Base-by-base conservation (phyloP, 2,888 invertebrate genomes). In the Oxyteleia sp. region DNA sequence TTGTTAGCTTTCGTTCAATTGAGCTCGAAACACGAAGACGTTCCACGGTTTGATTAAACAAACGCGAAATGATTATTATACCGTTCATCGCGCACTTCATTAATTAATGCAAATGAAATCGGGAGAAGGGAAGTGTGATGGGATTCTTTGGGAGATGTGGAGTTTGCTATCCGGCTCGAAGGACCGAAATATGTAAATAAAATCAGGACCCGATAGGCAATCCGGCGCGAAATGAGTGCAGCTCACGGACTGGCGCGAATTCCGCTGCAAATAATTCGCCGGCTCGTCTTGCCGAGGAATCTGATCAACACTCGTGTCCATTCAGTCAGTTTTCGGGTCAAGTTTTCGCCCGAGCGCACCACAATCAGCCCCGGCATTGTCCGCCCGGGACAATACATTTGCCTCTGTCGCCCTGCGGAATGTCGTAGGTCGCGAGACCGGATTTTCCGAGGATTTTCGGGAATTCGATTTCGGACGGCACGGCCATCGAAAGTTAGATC, bases 361-460 rank as follows among this genome's bases (percentile, higher is more conserved):
- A 89, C 92, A 92, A 92, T 92, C 92, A 92, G 90, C 87, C 88
- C 59, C 76, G 72, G 88, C 89, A 92, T 92, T 91, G 92, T 92
- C 88, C 89, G 49, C 18, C 11, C 61, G 53, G 86, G 89, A 89
- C 89, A 78, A 72, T 66, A 63, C 68, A 49, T 59, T 64, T 59
- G 43, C 71, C 20, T 29, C n/a, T 49, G 49, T 20, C 61, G 32
- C n/a, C 16, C 68, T 11, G 8, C 18, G 63, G 61, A 72, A 78
- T 72, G 61, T 55, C 51, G 43, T 38, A 38, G 38, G 32, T 32
- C 8, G 32, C 7, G 32, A 1, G 32, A 1, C 35, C 11, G 63
- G 20, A 71, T 80, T 80, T 79, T 64, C 45, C 68, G 38, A 43
- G 72, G 59, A 66, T 89, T 91, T 90, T 88, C 86, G 84, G 82